Base-by-base conservation (phyloP, 2,888 invertebrate genomes). In the Caenorhabditis sinica region DNA sequence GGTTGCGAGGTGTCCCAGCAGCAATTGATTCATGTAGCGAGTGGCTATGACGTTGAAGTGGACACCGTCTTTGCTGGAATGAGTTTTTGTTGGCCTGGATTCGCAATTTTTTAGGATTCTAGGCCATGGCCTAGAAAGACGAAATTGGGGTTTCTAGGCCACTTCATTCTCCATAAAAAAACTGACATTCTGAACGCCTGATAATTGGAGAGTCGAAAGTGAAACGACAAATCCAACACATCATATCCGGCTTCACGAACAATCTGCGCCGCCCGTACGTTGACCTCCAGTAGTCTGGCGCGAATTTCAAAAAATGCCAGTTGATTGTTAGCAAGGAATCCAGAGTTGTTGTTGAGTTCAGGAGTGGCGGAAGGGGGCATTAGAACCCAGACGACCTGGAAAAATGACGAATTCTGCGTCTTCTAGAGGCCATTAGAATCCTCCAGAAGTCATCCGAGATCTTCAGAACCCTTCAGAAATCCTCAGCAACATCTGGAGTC, bases 191-290 rank as follows among this genome's bases (percentile, higher is more conserved):
- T 45, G 40, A 85, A 76, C 0, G 45, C 43, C n/a, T 83, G 80
- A 69, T 81, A 80, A 33, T 56, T 80, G 40, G 88, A 85, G 2
- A 82, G 60, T 17, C 88, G 61, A 49, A 86, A 51, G 61, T 85
- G 85, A 73, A 88, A 89, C 0, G 82, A 82, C 0, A 89, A 15
- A 63, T 89, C 89, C 15, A 89, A 66, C 2, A 89, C 89, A 56
- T 89, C 89, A 56, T 85, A 89, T 25, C 89, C 89, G 9, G 86
- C 85, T 36, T 75, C 71, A 23, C 83, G 43, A 8, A 89, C 87
- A 13, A 89, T 66, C 40, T 86, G 84, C 0, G 88, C 86, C 4
- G 85, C 84, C 15, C 88, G 80, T 20, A 72, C 85, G 53, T 85
- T 86, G 2, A 82, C 89, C 13, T 89, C 89, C n/a, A 87, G 28